Conservation (phyloP, 1,140 invertebrate species). For the Scaptodrosophila lebanonensis region DNA sequence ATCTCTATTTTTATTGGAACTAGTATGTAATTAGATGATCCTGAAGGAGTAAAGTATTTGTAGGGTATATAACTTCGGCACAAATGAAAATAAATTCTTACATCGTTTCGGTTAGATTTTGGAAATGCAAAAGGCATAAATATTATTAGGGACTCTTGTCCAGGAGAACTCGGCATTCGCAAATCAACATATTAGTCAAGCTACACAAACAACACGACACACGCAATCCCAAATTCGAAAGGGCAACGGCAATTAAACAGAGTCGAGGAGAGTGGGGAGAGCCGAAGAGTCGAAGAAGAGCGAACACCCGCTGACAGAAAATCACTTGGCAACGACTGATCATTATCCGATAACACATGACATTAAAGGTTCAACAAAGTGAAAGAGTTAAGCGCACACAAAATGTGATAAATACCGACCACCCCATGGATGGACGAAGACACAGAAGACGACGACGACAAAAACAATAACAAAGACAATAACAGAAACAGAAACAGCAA, state of each 20-base stretch:
- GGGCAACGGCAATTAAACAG: constrained; percentile 14
- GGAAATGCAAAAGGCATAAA: too few relatives aligned
- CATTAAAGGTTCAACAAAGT: constrained; percentile 69
- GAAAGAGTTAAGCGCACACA: constrained; percentile 62
- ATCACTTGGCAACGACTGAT: constrained; percentile 73
- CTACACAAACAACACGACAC: constrained; percentile 30
- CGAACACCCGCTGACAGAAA: constrained; percentile 70
- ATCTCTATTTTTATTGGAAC: too few relatives aligned
- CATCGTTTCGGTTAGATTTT: too few relatives aligned
- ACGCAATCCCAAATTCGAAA: background rate
- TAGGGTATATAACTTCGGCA: too few relatives aligned
- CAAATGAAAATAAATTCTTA: too few relatives aligned
- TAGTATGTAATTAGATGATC: too few relatives aligned
- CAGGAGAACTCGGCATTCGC: too few relatives aligned
- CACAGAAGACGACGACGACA: constrained; percentile 6
- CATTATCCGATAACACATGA: constrained; percentile 76
- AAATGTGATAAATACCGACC: constrained; percentile 75
- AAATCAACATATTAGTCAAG: constrained; percentile 62
- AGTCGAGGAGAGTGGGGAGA: constrained; percentile 4
- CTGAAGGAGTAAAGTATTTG: too few relatives aligned
- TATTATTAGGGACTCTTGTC: too few relatives aligned
- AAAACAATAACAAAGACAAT: background rate
- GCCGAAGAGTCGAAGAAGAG: background rate
- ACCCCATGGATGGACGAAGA: constrained; percentile 51
- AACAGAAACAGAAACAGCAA: constrained; percentile 1